Evolutionary conservation across 2,797 vertebrate species (phyloP).

Genomic region (Hydrophis major): DNA sequence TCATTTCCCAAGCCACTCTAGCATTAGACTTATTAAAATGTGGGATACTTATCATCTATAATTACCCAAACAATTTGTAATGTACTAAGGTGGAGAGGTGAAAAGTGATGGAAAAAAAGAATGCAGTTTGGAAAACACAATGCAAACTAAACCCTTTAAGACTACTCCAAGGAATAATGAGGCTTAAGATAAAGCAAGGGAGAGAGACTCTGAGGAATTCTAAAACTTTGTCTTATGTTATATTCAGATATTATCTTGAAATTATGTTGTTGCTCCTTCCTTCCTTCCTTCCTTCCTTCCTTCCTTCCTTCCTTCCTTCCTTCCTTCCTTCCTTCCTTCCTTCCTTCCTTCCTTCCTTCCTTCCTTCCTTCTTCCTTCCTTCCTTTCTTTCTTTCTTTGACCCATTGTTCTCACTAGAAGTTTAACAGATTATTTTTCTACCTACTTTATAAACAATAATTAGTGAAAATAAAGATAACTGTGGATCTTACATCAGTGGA

Average conservation of each 20-base stretch:
- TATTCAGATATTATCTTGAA: neutral
- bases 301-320: no score
- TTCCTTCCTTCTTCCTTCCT: no score
- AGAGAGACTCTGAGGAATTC: neutral
- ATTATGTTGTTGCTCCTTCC: neutral
- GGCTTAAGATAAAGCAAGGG: neutral
- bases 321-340: no score
- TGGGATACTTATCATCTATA: constrained; percentile 36
- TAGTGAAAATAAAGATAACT: constrained; percentile 46
- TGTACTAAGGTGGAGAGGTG: neutral
- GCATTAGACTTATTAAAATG: constrained; percentile 45
- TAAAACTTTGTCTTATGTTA: constrained; percentile 17
- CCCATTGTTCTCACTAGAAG: constrained; percentile 24
- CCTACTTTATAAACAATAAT: constrained; percentile 40
- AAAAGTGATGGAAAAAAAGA: constrained; percentile 5
- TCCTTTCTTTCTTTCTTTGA: no score
- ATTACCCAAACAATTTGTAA: constrained; percentile 31
- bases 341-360: no score
- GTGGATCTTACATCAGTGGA: constrained; percentile 37
- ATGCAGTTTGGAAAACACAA: constrained; percentile 1
- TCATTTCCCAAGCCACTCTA: constrained; percentile 33
- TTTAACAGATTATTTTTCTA: constrained; percentile 48
- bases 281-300: no score
- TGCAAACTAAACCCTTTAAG: constrained; percentile 1
- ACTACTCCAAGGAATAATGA: constrained; percentile 24